These are phyloP conservation scores for Timema cristinae DNA, from an alignment of 2,888 invertebrate genomes.

Conservation along the genomic window DNA sequence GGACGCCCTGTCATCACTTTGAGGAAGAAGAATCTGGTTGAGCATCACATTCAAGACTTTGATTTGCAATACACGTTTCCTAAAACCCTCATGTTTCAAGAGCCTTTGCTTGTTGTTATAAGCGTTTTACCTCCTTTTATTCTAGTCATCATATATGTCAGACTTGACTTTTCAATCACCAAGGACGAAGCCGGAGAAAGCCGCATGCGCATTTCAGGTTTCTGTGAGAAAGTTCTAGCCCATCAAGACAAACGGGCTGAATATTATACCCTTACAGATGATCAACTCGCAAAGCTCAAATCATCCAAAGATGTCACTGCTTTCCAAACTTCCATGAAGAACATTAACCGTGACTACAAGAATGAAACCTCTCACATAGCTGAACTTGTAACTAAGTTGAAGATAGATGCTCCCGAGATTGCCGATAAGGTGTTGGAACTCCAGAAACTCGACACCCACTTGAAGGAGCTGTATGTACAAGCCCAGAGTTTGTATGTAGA, in stretches of 20 bases:
- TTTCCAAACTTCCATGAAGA: constrained; percentile 51
- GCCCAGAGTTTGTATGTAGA: constrained; percentile 55
- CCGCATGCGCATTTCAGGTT: constrained; percentile 46
- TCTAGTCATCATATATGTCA: constrained; percentile 86
- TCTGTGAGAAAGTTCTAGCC: constrained; percentile 53
- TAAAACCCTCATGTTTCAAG: constrained; percentile 80
- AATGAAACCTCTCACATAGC: constrained; percentile 51
- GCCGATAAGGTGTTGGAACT: constrained; percentile 58
- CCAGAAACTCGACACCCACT: constrained; percentile 51
- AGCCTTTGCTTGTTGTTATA: constrained; percentile 83
- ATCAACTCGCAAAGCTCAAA: constrained; percentile 57
- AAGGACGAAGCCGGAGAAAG: constrained; percentile 53
- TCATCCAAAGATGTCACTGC: constrained; percentile 53
- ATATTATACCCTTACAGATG: constrained; percentile 57
- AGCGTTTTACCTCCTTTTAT: constrained; percentile 89
- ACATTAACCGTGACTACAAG: constrained; percentile 56
- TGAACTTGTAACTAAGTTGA: constrained; percentile 52
- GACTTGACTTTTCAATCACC: constrained; percentile 91
- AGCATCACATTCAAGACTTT: constrained; percentile 95
- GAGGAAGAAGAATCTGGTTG: constrained; percentile 80
- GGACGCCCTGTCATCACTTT: constrained; percentile 88
- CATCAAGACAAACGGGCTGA: constrained; percentile 57
- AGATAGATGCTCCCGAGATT: constrained; percentile 55
- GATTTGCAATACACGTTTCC: constrained; percentile 86
- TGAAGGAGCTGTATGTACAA: constrained; percentile 47